These are phyloP conservation scores for Spermophilus dauricus DNA, from an alignment of 2,113 vertebrate species.

Conservation along the genomic window DNA sequence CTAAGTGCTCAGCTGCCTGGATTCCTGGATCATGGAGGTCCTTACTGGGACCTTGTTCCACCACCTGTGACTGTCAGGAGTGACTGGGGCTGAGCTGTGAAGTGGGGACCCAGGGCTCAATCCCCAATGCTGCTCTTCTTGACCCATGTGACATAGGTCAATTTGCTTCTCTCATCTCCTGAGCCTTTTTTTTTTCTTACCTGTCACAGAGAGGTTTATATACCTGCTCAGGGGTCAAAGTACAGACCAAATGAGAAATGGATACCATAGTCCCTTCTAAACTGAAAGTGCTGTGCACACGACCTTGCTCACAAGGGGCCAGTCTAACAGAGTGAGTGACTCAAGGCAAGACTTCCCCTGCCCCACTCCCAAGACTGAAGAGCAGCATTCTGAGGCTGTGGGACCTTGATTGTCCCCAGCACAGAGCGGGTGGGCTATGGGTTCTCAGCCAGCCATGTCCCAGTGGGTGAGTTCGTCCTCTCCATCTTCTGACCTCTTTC, in stretches of 20 bases:
- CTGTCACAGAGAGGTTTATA: background rate
- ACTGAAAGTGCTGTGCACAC: background rate
- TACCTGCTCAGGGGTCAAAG: background rate
- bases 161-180: background rate
- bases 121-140: background rate
- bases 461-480: background rate
- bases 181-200: background rate
- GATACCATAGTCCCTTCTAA: background rate
- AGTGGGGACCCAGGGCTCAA: background rate
- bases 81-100: background rate
- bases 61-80: background rate
- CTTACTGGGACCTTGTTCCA: rapidly evolving
- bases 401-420: background rate
- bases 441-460: too few species aligned
- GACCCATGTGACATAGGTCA: background rate
- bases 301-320: background rate
- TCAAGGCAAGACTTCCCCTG: background rate
- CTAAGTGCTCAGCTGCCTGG: background rate
- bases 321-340: rapidly evolving
- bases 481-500: rapidly evolving
- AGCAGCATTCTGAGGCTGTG: background rate
- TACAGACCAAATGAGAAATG: background rate
- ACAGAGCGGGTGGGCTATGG: background rate
- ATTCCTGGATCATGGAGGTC: background rate
- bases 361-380: background rate